Percentiles rank a stretch among this genome's conserved stretches.
These are phyloP conservation scores for Synanthedon formicaeformis DNA, from an alignment of 2,888 invertebrate species.

Conservation along the genomic window DNA sequence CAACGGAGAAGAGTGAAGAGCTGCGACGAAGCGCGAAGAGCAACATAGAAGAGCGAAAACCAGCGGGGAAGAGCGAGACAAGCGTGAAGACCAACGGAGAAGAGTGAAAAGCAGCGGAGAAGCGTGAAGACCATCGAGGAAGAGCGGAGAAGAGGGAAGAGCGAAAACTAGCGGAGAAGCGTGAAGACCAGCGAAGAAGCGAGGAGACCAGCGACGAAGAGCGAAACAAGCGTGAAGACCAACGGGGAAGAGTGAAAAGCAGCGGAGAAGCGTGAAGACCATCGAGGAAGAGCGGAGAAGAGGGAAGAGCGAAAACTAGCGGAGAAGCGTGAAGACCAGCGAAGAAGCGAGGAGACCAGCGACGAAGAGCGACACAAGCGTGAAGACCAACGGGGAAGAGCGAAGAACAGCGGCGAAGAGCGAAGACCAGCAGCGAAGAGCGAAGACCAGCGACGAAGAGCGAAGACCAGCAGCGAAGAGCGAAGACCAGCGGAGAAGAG, in stretches of 20 bases:
- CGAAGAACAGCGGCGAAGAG: too few relatives aligned
- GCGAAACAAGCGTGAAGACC: too few relatives aligned
- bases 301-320: background rate
- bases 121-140: background rate
- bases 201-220: too few relatives aligned
- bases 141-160: background rate
- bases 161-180: background rate
- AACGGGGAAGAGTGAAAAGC: too few relatives aligned
- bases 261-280: too few relatives aligned
- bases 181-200: background rate
- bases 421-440: too few relatives aligned
- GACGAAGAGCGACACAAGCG: too few relatives aligned
- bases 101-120: conserved; percentile 2
- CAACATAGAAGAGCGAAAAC: conserved; percentile 1
- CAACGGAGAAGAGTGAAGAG: conserved; percentile 1
- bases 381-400: background rate
- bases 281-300: too few relatives aligned
- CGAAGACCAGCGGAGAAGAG: too few relatives aligned
- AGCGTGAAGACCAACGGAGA: conserved; percentile 2
- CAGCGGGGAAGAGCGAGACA: background rate
- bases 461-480: too few relatives aligned
- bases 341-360: background rate
- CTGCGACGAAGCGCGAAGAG: background rate
- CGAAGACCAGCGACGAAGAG: too few relatives aligned
- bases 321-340: background rate